Base-by-base conservation (phyloP, 92 coral and sea anemone species). In the Heliopora coerulea region DNA sequence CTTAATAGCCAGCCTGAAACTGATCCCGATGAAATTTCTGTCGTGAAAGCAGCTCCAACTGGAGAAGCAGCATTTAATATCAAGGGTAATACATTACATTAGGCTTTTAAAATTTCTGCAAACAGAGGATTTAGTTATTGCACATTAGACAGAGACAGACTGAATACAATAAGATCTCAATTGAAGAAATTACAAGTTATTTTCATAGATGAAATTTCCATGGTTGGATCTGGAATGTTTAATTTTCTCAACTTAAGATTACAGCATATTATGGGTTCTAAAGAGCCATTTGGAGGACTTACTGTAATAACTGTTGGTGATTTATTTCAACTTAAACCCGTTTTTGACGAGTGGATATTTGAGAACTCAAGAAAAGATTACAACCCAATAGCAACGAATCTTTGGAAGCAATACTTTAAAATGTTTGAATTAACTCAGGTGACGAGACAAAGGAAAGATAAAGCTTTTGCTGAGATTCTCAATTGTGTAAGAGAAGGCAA, bases 391-490 rank as follows among this genome's bases (percentile, higher is more conserved):
- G 89, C 87, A 68, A 65, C 37, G 44, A 86, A 86, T 52, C n/a
- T 78, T 2, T 82, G 86, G 89, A 52, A 57, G 14, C 64, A 82
- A 23, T 48, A 78, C 21, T 86, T 82, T 49, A 54, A 74, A 49
- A 54, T 86, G 35, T 86, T 77, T 62, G 86, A 86, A 21, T 74
- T 86, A 33, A 48, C 54, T 48, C 54, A 48, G 6, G 54, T 48
- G 54, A 88, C 85, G 87, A 82, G 89, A 50, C 87, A 85, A 11
- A 88, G 75, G 69, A 89, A 88, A 76, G 87, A 88, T 48, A 85
- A 81, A 24, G 19, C 57, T 0, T 87, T 87, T 87, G 90, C 90
- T 63, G 89, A 88, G 77, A 24, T 85, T 17, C 68, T 87, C 19
- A 87, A 87, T 59, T 74, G 91, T 49, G 17, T 88, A 2, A 84